Conservation (phyloP, 37 sponge, comb jelly and placozoan genomes). For the Crambe crambe region DNA sequence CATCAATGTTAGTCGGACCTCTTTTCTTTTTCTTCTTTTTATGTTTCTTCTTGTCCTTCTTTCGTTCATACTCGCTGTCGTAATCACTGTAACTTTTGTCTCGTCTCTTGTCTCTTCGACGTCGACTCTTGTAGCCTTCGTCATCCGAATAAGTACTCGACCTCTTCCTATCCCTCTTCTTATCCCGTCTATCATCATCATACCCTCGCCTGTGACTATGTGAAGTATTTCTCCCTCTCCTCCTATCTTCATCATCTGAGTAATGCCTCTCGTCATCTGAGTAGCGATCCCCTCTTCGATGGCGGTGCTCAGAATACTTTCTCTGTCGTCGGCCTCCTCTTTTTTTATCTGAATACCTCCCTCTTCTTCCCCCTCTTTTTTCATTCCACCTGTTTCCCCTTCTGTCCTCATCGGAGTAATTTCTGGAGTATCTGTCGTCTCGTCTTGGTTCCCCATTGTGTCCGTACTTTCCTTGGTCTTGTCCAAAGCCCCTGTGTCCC, state of each 20-base stretch:
- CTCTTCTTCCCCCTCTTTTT: too few species aligned
- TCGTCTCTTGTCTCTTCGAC: not conserved
- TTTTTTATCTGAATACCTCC: slow-evolving; percentile 4
- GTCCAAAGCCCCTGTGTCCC: too few species aligned
- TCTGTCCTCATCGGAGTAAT: not conserved
- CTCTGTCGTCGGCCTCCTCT: not conserved
- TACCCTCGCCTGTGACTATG: slow-evolving; percentile 2
- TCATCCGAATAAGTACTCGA: slow-evolving; percentile 31
- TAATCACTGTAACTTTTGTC: slow-evolving; percentile 14
- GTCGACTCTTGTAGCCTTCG: not conserved
- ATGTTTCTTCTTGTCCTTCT: slow-evolving; percentile 11
- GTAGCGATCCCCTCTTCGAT: not conserved
- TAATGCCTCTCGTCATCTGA: slow-evolving; percentile 16
- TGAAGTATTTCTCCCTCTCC: slow-evolving; percentile 12
- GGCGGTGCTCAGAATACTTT: not conserved
- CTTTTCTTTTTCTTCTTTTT: slow-evolving; percentile 10
- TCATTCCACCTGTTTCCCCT: not conserved
- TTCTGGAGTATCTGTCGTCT: too few species aligned
- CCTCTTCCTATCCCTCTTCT: too few species aligned
- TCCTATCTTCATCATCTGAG: slow-evolving; percentile 20
- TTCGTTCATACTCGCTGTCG: slow-evolving; percentile 12
- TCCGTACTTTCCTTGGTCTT: too few species aligned
- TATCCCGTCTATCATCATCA: not conserved
- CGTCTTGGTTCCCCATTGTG: too few species aligned
- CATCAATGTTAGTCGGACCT: slow-evolving; percentile 58